These are phyloP conservation scores for Hippocampus comes DNA, from an alignment of 2,113 vertebrate genomes.

Conservation along the genomic window DNA sequence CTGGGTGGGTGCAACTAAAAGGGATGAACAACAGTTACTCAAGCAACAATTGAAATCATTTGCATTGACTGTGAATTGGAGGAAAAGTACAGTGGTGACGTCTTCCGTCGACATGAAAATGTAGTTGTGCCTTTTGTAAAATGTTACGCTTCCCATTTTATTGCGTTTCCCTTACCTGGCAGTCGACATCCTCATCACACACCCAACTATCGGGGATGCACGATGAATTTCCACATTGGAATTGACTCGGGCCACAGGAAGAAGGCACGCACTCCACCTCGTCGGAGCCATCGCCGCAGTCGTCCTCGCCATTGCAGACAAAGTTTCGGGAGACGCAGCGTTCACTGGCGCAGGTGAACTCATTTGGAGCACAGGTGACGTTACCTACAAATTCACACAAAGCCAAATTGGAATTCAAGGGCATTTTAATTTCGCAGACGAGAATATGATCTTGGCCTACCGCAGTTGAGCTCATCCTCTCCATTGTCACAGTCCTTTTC, in stretches of 20 bases:
- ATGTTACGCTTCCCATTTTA: neutral
- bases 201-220: conserved; percentile 92
- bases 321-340: conserved; percentile 92
- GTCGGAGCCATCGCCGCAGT: conserved; percentile 88
- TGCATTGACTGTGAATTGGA: too few relatives aligned
- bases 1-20: too few relatives aligned
- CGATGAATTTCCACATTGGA: conserved; percentile 85
- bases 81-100: too few relatives aligned
- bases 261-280: conserved; percentile 84
- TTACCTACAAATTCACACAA: conserved; percentile 72
- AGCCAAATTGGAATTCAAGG: neutral
- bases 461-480: conserved; percentile 91
- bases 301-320: conserved; percentile 92
- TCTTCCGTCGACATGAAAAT: too few relatives aligned
- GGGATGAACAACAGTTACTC: too few relatives aligned
- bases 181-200: conserved; percentile 92
- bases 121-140: neutral
- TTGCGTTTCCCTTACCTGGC: conserved; percentile 61
- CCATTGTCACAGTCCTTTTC: conserved; percentile 92
- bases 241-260: conserved; percentile 84
- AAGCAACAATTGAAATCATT: too few relatives aligned
- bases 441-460: conserved; percentile 70
- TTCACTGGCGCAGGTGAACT: conserved; percentile 90
- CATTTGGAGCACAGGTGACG: conserved; percentile 84
- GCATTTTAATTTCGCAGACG: neutral